Conservation (phyloP, 2,113 vertebrate species). For the Elephas maximus region DNA sequence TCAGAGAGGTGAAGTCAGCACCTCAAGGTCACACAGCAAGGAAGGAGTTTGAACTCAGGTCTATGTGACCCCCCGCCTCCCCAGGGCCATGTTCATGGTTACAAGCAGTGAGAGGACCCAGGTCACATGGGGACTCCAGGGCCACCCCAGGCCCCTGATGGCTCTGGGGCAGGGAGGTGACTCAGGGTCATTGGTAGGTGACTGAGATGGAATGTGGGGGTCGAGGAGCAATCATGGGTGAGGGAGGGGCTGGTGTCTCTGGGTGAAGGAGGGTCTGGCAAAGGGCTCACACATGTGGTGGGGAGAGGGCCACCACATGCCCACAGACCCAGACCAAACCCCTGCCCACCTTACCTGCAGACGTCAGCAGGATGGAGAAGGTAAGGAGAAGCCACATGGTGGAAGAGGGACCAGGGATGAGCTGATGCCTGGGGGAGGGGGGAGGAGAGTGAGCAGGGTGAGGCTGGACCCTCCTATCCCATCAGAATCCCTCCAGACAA, state of each 20-base stretch:
- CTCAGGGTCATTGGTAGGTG: not conserved
- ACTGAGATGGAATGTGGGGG: not conserved
- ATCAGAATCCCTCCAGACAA: not conserved
- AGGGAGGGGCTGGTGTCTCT: not conserved
- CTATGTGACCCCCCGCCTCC: not conserved
- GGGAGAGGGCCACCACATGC: not conserved
- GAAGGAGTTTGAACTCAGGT: not conserved
- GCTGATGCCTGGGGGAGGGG: constrained; percentile 32
- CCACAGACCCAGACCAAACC: not conserved
- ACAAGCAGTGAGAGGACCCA: not conserved
- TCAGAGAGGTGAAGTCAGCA: not conserved
- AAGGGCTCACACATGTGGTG: not conserved
- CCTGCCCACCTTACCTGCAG: constrained; percentile 68
- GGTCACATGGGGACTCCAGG: not conserved
- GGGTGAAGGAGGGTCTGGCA: not conserved
- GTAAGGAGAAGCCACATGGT: constrained; percentile 68
- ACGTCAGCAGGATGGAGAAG: constrained; percentile 53
- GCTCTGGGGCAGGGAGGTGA: not conserved
- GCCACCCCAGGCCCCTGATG: not conserved
- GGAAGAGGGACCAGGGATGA: not conserved
- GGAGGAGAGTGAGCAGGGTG: not conserved
- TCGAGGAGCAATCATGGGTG: fast-evolving
- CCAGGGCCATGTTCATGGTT: not conserved
- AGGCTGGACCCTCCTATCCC: not conserved
- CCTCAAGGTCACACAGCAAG: constrained; percentile 9